Conservation (phyloP, 2,797 vertebrate species). For the Sebastes taczanowskii region DNA sequence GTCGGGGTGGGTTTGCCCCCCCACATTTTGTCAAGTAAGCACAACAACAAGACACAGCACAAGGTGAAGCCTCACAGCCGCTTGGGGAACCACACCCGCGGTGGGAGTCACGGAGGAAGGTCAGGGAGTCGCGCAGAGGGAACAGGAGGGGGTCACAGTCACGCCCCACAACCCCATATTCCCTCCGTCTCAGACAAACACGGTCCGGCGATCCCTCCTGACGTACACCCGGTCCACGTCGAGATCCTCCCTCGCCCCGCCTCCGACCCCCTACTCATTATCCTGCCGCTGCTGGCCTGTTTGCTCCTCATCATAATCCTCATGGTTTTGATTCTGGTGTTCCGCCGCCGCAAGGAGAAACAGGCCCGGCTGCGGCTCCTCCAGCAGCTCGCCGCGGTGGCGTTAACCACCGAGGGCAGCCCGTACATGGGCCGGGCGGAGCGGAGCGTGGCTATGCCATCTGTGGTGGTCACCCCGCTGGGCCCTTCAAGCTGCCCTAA, state of each 20-base stretch:
- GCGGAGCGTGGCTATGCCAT: conserved; percentile 82
- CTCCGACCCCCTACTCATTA: conserved; percentile 81
- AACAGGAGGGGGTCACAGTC: conserved; percentile 22
- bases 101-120: conserved; percentile 44
- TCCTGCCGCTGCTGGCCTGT: conserved; percentile 82
- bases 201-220: conserved; percentile 30
- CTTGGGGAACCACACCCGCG: conserved; percentile 73
- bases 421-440: conserved; percentile 73
- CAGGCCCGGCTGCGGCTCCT: conserved; percentile 70
- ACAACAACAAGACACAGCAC: conserved; percentile 72
- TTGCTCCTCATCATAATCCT: conserved; percentile 84
- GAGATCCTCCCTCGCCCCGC: conserved; percentile 76
- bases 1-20: conserved; percentile 24
- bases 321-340: conserved; percentile 81
- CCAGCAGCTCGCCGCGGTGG: conserved; percentile 67
- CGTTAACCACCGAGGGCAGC: conserved; percentile 46
- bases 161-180: conserved; percentile 18
- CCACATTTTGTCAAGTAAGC: conserved; percentile 63
- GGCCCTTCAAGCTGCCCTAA: conserved; percentile 61
- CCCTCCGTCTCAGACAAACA: conserved; percentile 50
- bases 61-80: conserved; percentile 65
- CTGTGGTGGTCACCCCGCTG: conserved; percentile 88
- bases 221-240: conserved; percentile 50
- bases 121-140: conserved; percentile 14
- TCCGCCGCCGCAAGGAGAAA: conserved; percentile 84